Conservation (phyloP, 2,888 invertebrate genomes). For the Habrosyne pyritoides region DNA sequence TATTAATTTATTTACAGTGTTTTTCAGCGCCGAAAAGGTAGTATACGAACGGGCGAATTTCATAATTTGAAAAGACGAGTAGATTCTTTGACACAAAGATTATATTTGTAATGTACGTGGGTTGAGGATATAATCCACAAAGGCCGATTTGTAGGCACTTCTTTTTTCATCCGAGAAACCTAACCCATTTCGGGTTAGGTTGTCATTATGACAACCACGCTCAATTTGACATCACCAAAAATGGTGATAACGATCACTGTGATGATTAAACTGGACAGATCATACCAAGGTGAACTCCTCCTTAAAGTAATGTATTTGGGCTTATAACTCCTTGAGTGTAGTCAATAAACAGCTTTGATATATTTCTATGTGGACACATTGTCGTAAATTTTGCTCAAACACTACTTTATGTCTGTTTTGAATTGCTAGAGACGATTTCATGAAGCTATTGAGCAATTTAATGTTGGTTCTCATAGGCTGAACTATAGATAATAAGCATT, state of each 20-base stretch:
- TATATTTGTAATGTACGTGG: too few relatives aligned
- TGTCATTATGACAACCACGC: background rate
- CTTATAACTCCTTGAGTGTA: background rate
- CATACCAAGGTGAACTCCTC: background rate
- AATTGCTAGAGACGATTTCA: background rate
- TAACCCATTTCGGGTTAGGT: too few relatives aligned
- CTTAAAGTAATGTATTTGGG: background rate
- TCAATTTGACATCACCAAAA: background rate
- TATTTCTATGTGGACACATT: background rate
- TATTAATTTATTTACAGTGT: too few relatives aligned
- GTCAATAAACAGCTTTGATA: background rate
- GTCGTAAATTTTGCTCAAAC: background rate
- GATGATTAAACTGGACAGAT: background rate
- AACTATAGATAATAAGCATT: background rate
- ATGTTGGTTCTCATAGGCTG: background rate
- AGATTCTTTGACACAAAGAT: too few relatives aligned
- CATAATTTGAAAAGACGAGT: too few relatives aligned
- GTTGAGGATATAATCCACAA: too few relatives aligned
- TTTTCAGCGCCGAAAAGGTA: too few relatives aligned
- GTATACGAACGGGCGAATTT: too few relatives aligned
- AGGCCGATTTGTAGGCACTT: too few relatives aligned
- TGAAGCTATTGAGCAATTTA: background rate
- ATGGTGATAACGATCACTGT: background rate
- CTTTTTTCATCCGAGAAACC: too few relatives aligned
- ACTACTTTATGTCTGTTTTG: constrained; percentile 1